Conservation (phyloP, 30 jellyfish, hydroid and myxozoan species). For the Catostylus mosaicus region DNA sequence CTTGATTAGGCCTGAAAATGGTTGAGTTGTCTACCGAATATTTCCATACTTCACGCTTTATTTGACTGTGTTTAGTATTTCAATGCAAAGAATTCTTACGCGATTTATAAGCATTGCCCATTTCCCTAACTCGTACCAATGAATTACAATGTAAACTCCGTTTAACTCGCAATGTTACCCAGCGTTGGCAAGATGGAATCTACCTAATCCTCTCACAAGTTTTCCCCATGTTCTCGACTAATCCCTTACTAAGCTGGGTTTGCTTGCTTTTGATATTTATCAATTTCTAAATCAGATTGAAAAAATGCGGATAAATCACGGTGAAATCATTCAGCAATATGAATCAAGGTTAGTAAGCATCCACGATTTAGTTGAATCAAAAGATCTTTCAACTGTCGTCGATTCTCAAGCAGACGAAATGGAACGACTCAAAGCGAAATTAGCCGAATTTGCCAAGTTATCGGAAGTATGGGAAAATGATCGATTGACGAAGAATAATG, state of each 20-base stretch:
- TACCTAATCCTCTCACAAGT: too few relatives aligned
- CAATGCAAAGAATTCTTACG: neutral
- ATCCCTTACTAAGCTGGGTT: too few relatives aligned
- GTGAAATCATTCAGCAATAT: conserved; percentile 7
- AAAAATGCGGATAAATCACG: conserved; percentile 4
- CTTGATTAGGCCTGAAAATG: too few relatives aligned
- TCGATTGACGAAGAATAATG: conserved; percentile 34
- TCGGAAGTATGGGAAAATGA: conserved; percentile 70
- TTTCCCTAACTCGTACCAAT: too few relatives aligned
- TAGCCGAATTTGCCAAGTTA: conserved; percentile 58
- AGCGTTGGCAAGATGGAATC: too few relatives aligned
- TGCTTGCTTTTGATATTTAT: too few relatives aligned
- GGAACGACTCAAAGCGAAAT: conserved; percentile 50
- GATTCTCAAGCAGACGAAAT: conserved; percentile 60
- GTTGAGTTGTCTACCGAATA: too few relatives aligned
- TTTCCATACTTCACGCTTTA: too few relatives aligned
- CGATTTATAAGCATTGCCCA: too few relatives aligned
- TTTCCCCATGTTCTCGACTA: too few relatives aligned
- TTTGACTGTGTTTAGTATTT: neutral
- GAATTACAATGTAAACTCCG: too few relatives aligned
- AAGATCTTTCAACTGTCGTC: conserved; percentile 56
- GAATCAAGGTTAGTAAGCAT: conserved; percentile 34
- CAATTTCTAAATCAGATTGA: conserved; percentile 32
- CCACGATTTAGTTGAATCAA: conserved; percentile 45
- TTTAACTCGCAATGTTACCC: too few relatives aligned